Evolutionary conservation across 1,140 invertebrate genomes (phyloP).

Genomic region (Cydia pomonella): DNA sequence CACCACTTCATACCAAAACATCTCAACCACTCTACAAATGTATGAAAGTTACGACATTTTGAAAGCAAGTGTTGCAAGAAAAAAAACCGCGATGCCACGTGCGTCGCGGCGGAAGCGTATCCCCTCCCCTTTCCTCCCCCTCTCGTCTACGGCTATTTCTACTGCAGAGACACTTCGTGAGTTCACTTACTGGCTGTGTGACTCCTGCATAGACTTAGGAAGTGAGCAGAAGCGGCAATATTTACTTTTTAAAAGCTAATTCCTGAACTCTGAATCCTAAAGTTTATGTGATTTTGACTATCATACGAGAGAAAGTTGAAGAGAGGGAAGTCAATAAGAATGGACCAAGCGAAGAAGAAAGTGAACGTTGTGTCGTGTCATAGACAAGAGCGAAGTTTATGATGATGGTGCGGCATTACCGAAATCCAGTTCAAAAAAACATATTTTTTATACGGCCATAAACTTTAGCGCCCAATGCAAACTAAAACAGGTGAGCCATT

Average conservation of each 20-base stretch:
- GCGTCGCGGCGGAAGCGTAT: conserved; percentile 64
- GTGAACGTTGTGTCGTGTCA: no score
- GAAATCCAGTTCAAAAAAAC: no score
- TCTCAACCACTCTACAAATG: not conserved
- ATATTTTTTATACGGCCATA: no score
- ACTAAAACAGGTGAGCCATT: no score
- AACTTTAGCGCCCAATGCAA: no score
- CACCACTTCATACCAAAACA: not conserved
- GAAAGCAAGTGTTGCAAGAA: conserved; percentile 5
- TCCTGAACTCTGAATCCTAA: no score
- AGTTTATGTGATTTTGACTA: no score
- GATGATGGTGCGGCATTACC: no score
- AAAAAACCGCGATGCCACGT: conserved; percentile 62
- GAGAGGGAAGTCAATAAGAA: no score
- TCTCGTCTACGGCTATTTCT: conserved; percentile 60
- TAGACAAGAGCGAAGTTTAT: no score
- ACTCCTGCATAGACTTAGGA: conserved; percentile 48
- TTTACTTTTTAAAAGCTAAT: not conserved
- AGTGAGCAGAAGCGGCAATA: conserved; percentile 13
- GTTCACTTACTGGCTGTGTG: conserved; percentile 50
- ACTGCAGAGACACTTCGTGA: conserved; percentile 63
- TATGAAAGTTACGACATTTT: not conserved
- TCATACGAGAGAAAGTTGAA: no score
- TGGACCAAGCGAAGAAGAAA: no score
- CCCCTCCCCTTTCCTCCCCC: conserved; percentile 40